phyloP scores from a whole-genome alignment of 2,888 invertebrate genomes.

The Campoplex capitator region DNA sequence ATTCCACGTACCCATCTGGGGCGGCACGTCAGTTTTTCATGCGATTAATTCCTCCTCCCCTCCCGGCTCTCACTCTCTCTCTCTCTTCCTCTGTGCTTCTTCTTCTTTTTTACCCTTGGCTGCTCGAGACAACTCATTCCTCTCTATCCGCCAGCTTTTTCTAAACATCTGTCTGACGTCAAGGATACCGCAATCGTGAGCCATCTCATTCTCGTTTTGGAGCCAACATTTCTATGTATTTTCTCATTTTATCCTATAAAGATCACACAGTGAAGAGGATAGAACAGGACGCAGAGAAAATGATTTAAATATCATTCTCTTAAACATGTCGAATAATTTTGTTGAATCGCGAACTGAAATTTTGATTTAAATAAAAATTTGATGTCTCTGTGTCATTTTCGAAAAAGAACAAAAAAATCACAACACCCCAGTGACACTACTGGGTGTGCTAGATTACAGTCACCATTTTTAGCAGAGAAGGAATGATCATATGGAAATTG shows the following conservation, averaged over 20 bases:
- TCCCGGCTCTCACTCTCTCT: too few relatives aligned
- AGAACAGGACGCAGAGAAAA: neutral
- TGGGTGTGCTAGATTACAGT: neutral
- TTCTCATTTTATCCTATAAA: neutral
- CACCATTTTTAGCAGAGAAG: neutral
- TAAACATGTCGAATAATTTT: neutral
- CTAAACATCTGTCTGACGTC: conserved; percentile 71
- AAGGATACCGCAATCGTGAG: conserved; percentile 25
- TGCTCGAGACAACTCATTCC: conserved; percentile 52
- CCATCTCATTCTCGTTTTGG: conserved; percentile 12
- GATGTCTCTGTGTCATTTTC: neutral
- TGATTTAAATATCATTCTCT: neutral
- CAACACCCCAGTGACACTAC: neutral
- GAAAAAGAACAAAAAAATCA: neutral
- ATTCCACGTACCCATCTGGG: neutral
- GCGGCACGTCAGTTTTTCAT: conserved; percentile 1
- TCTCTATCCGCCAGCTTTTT: conserved; percentile 51
- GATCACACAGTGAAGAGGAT: neutral
- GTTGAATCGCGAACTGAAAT: neutral
- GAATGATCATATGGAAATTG: neutral
- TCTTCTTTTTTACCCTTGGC: neutral
- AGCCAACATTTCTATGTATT: conserved; percentile 3
- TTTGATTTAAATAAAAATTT: neutral
- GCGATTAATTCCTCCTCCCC: neutral
- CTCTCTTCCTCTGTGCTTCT: neutral